These are phyloP conservation scores for Leucopsar rothschildi DNA, from an alignment of 2,113 vertebrate species.

Conservation along the genomic window DNA sequence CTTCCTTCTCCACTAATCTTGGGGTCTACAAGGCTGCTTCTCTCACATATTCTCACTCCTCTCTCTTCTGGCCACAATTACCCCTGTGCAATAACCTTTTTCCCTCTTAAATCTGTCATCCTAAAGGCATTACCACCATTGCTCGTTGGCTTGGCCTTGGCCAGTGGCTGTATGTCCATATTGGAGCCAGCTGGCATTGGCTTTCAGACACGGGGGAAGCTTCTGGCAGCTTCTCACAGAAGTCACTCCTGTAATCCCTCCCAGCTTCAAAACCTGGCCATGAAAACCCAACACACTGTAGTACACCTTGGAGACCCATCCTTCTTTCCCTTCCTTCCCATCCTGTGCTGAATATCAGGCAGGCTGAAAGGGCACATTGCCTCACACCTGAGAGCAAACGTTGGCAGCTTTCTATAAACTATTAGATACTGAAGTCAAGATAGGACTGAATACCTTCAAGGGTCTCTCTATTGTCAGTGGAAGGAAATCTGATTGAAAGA, in stretches of 20 bases:
- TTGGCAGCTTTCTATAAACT: background rate
- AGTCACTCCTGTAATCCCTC: background rate
- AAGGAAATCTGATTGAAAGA: background rate
- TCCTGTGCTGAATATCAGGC: background rate
- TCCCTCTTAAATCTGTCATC: background rate
- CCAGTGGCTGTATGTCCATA: accelerated
- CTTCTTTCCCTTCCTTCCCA: background rate
- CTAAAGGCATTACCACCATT: background rate
- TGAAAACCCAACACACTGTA: background rate
- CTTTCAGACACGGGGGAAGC: background rate
- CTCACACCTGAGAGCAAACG: background rate
- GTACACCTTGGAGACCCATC: background rate
- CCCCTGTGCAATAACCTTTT: background rate
- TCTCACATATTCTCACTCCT: background rate
- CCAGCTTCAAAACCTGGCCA: background rate
- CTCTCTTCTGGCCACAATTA: background rate
- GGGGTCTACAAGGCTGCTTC: background rate
- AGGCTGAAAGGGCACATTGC: background rate
- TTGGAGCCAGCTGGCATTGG: background rate
- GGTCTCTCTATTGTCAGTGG: background rate
- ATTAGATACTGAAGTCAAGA: background rate
- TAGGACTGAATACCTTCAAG: background rate
- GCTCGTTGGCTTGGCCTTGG: background rate
- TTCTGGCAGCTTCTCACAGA: background rate
- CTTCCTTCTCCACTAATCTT: background rate